Conservation (phyloP, 2,888 invertebrate genomes). For the Thecocarcelia acutangulata region DNA sequence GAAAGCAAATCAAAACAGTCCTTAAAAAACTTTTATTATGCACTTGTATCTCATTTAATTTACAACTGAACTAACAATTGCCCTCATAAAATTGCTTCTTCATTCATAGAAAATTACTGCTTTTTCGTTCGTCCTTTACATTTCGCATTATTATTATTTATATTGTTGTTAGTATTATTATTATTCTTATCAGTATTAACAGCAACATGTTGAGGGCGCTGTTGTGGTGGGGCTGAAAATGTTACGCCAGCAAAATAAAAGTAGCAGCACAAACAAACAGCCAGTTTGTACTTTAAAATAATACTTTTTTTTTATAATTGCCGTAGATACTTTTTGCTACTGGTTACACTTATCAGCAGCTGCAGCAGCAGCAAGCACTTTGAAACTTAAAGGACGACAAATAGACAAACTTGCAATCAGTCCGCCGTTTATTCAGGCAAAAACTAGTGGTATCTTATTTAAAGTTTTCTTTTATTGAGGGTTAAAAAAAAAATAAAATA, state of each 20-base stretch:
- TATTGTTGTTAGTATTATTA: slow-evolving; percentile 1
- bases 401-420: slow-evolving; percentile 5
- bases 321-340: not conserved
- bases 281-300: slow-evolving; percentile 20
- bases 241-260: not conserved
- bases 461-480: slow-evolving; percentile 20
- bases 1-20: slow-evolving; percentile 3
- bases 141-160: slow-evolving; percentile 22
- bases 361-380: slow-evolving; percentile 49
- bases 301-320: slow-evolving; percentile 12
- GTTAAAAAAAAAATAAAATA: slow-evolving; percentile 1
- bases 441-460: slow-evolving; percentile 1
- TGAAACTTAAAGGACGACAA: not conserved
- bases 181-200: slow-evolving; percentile 44
- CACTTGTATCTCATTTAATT: slow-evolving; percentile 58
- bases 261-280: slow-evolving; percentile 2
- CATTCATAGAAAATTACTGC: slow-evolving; percentile 54
- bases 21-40: slow-evolving; percentile 46
- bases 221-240: not conserved
- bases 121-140: slow-evolving; percentile 29
- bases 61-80: slow-evolving; percentile 65
- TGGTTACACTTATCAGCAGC: slow-evolving; percentile 37
- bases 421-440: slow-evolving; percentile 13
- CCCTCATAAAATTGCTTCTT: slow-evolving; percentile 57
- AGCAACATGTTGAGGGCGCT: slow-evolving; percentile 21